Evolutionary conservation across 2,113 vertebrate species (phyloP), one percentile per base, ranked within the genome.

Genomic region (Ochotona curzoniae): DNA sequence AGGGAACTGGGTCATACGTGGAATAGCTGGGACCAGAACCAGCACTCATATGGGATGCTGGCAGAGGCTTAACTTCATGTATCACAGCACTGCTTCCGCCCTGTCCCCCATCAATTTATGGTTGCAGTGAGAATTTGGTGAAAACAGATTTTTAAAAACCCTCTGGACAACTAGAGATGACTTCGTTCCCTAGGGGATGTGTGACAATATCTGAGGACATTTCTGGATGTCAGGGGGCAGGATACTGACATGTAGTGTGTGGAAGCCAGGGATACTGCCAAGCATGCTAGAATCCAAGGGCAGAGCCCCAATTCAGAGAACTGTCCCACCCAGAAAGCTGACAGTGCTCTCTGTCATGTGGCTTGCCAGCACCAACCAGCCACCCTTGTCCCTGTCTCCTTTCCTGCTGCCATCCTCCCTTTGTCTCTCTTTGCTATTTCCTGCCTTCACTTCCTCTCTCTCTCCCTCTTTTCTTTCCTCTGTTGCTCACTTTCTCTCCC

Each of bases 331-430:
- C 2, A 14, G 76, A 49, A 88, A 30, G 44, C n/a, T 44, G n/a
- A 0, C 20, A 12, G 5, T 0, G 6, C n/a, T n/a, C 51, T 38
- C 17, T 23, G 11, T 4, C 20, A 3, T 15, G 1, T 13, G 76
- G 51, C 14, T 44, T 32, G 60, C 20, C 5, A 83, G 28, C 44
- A 13, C 5, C 49, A 32, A 49, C 51, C 8, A n/a, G 11, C 38
- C 75, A 10, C 13, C 54, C n/a, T 47, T 2, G 38, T 26, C 8
- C n/a, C 11, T 7, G 8, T n/a, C 25, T 44, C 38, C 38, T 44
- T 44, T 44, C 38, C 38, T 44, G 38, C 38, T 44, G 38, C 38
- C 38, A 44, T 44, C 38, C 32, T 15, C 7, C 25, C 5, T 35
- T 32, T n/a, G n/a, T 8, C n/a, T 61, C 25, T 57, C 20, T 20